Evolutionary conservation across 2,113 vertebrate genomes (phyloP).

Genomic region (Gadus macrocephalus): DNA sequence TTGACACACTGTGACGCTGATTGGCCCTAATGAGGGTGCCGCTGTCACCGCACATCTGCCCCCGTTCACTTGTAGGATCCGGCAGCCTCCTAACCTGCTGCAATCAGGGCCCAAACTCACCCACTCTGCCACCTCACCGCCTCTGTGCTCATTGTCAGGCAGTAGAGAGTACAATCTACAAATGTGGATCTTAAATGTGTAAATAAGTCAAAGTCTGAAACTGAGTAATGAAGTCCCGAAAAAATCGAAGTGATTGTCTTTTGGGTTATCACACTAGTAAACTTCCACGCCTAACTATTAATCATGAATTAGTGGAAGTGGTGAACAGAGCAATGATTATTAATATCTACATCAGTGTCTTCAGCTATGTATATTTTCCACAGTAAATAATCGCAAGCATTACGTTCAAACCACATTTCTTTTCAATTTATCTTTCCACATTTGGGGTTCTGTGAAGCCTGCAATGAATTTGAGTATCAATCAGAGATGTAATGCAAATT

Average conservation of each 20-base stretch:
- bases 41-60: slow-evolving; percentile 77
- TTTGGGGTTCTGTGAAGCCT: too few species aligned
- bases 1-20: slow-evolving; percentile 78
- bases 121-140: slow-evolving; percentile 37
- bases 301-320: too few species aligned
- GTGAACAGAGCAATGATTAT: too few species aligned
- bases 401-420: too few species aligned
- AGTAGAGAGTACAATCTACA: slow-evolving; percentile 61
- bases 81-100: slow-evolving; percentile 89
- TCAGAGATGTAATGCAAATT: too few species aligned
- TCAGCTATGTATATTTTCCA: too few species aligned
- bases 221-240: neutral
- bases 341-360: too few species aligned
- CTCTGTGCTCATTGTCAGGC: slow-evolving; percentile 43
- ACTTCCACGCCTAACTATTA: too few species aligned
- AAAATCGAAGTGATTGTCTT: neutral
- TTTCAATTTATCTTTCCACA: too few species aligned
- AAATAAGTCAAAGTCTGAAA: slow-evolving; percentile 8
- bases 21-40: slow-evolving; percentile 76
- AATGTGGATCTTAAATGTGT: slow-evolving; percentile 10
- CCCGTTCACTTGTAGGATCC: slow-evolving; percentile 93
- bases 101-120: slow-evolving; percentile 76
- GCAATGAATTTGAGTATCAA: too few species aligned
- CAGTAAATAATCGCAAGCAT: too few species aligned
- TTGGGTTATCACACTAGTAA: too few species aligned